Percentiles rank a stretch among this genome's conserved stretches.
Evolutionary conservation across 1,140 invertebrate genomes (phyloP).

Genomic region (Aphelinus certus): DNA sequence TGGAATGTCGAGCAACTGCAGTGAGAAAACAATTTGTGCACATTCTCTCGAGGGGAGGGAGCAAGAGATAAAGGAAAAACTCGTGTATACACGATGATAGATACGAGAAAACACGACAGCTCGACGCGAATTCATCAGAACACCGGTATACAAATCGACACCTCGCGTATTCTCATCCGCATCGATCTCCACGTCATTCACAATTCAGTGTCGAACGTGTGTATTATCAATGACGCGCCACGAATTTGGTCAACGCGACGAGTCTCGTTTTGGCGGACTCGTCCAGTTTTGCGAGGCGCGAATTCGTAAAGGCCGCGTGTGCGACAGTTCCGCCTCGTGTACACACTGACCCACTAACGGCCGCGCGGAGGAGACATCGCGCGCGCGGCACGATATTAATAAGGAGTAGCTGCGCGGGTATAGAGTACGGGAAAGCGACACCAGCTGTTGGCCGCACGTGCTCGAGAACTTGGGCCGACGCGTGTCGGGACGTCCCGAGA

Average conservation of each 20-base stretch:
- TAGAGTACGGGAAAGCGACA: constrained; percentile 23
- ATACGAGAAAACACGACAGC: no score
- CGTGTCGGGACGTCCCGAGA: neutral
- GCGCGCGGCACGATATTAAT: constrained; percentile 13
- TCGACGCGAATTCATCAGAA: no score
- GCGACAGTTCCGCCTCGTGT: neutral
- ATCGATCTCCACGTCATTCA: no score
- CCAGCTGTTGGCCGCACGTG: constrained; percentile 1
- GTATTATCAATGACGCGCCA: no score
- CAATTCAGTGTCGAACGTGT: no score
- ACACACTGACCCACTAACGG: constrained; percentile 3
- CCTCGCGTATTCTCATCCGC: no score
- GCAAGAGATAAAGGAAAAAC: no score
- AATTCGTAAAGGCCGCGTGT: constrained; percentile 6
- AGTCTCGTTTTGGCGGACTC: neutral
- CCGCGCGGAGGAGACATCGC: neutral
- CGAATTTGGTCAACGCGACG: neutral
- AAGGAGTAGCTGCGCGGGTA: neutral
- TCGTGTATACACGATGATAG: no score
- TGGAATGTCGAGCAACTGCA: no score
- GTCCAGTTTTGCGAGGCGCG: neutral
- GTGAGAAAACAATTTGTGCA: no score
- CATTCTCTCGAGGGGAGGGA: no score
- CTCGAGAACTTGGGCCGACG: constrained; percentile 10
- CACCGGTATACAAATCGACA: no score